Evolutionary conservation across 2,797 vertebrate species (phyloP).

Genomic region (Eulemur rubriventer): DNA sequence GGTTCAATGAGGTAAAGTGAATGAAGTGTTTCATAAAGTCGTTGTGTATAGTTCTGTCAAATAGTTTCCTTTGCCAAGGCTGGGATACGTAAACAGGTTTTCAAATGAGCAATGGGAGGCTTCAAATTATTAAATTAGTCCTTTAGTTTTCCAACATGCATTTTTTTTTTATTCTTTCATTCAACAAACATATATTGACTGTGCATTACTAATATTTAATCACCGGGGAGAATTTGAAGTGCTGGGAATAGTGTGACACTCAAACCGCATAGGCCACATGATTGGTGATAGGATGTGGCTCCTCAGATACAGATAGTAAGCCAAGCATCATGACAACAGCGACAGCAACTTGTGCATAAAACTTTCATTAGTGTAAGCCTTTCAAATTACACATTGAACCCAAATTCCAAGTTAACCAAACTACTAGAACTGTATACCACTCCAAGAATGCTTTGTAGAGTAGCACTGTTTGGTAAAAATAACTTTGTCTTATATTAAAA

Average conservation of each 20-base stretch:
- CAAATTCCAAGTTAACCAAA: constrained; percentile 47
- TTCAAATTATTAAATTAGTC: background rate
- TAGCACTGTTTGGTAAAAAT: constrained; percentile 73
- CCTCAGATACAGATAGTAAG: background rate
- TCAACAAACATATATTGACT: background rate
- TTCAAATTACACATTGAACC: background rate
- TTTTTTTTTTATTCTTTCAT: constrained; percentile 13
- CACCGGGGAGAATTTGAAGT: background rate
- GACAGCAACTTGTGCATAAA: background rate
- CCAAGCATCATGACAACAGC: background rate
- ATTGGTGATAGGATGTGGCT: background rate
- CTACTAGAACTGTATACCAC: constrained; percentile 42
- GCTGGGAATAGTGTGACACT: background rate
- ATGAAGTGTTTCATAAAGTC: background rate
- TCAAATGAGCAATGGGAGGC: background rate
- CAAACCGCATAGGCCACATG: background rate
- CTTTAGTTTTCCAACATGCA: background rate
- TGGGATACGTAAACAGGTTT: background rate
- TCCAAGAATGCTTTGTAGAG: constrained; percentile 60
- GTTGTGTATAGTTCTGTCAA: background rate
- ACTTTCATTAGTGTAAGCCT: background rate
- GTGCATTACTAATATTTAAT: background rate
- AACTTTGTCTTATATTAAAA: constrained; percentile 76
- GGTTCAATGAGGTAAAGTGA: constrained; percentile 15
- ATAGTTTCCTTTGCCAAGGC: background rate